Evolutionary conservation across 2,113 vertebrate species (phyloP).

Genomic region (Dicerorhinus sumatrensis): DNA sequence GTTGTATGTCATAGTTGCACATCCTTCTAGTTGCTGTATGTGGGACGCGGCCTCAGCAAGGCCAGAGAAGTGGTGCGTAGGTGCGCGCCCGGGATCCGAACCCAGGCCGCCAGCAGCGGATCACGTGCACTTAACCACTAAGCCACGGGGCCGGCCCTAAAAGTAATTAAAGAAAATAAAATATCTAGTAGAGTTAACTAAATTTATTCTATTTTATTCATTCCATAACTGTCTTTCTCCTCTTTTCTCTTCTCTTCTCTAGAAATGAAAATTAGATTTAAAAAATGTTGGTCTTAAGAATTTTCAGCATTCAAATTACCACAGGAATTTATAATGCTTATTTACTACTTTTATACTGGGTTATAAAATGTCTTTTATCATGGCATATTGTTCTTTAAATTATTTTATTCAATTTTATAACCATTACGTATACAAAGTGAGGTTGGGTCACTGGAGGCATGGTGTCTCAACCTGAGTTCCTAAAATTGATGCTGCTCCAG

Average conservation of each 20-base stretch:
- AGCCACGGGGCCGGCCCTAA: no score
- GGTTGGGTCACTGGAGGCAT: neutral
- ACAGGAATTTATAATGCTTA: neutral
- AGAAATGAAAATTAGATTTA: constrained; percentile 20
- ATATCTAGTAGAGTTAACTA: neutral
- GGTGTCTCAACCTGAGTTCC: neutral
- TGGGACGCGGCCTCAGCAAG: no score
- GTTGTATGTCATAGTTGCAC: no score
- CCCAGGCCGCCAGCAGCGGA: no score
- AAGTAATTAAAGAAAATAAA: constrained; percentile 52
- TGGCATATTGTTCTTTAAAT: neutral
- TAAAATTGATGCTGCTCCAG: neutral
- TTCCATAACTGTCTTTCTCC: neutral
- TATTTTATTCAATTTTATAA: constrained; percentile 31
- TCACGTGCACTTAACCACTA: no score
- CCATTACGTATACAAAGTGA: neutral
- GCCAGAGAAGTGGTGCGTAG: no score
- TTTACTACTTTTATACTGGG: constrained; percentile 8
- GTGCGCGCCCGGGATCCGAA: no score
- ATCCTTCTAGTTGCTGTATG: no score
- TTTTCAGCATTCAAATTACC: neutral
- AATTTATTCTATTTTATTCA: constrained; percentile 15
- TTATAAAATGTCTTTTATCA: constrained; percentile 33
- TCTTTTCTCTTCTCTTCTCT: neutral
- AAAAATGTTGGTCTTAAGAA: constrained; percentile 12